phyloP scores from a whole-genome alignment of 2,113 vertebrate species.

The Rhagologus leucostigma region DNA sequence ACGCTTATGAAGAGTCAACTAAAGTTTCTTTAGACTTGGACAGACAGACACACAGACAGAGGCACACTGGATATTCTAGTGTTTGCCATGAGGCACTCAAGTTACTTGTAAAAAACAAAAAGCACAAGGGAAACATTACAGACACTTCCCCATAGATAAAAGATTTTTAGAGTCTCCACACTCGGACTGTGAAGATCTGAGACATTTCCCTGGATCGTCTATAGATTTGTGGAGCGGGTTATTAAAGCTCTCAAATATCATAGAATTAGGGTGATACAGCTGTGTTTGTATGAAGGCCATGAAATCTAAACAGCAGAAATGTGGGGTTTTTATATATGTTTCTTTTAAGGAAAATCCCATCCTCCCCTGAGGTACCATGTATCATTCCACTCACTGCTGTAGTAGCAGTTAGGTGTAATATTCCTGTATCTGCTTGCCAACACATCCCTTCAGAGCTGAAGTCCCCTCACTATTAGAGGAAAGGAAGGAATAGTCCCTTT shows the following conservation, averaged over 20 bases:
- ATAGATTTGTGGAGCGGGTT: neutral
- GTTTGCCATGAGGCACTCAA: neutral
- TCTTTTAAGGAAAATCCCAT: neutral
- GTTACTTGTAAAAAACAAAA: neutral
- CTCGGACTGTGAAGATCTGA: neutral
- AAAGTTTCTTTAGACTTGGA: neutral
- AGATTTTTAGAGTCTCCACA: neutral
- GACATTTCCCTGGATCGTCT: neutral
- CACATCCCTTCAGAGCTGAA: neutral
- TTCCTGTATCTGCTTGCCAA: neutral
- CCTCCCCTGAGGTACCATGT: neutral
- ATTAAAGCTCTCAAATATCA: neutral
- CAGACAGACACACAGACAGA: neutral
- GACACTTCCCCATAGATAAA: neutral
- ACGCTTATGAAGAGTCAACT: neutral
- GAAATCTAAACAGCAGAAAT: neutral
- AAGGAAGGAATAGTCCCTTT: neutral
- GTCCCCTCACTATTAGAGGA: neutral
- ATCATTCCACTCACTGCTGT: neutral
- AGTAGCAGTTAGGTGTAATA: too few relatives aligned
- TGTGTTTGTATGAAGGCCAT: neutral
- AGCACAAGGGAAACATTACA: neutral
- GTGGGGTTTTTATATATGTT: rapidly evolving
- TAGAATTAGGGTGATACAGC: neutral
- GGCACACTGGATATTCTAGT: neutral